A percentile compares a stretch with the other conserved stretches of the same genome.
Conservation (phyloP, 2,113 vertebrate species). For the Cettia cetti region DNA sequence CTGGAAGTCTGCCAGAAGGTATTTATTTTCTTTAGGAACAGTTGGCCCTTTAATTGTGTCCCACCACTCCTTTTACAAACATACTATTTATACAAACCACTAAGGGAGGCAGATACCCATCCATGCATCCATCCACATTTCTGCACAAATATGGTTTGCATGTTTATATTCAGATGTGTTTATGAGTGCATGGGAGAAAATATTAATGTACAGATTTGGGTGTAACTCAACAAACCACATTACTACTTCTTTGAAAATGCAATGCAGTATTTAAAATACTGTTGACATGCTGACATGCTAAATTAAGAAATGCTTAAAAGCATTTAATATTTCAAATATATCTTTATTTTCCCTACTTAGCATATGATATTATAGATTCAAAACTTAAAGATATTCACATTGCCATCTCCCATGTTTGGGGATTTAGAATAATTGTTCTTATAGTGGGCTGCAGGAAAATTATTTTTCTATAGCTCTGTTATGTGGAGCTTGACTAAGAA, state of each 20-base stretch:
- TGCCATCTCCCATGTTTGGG: neutral
- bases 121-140: neutral
- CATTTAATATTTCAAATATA: constrained; percentile 11
- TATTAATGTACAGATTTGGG: neutral
- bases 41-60: neutral
- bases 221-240: constrained; percentile 19
- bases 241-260: constrained; percentile 16
- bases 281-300: constrained; percentile 3
- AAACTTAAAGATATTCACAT: neutral
- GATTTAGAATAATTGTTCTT: neutral
- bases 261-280: constrained; percentile 1
- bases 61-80: neutral
- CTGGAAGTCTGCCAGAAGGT: neutral
- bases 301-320: constrained; percentile 12
- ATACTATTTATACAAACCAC: neutral
- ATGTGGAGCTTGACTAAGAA: neutral
- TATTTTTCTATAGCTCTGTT: neutral
- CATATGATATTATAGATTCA: constrained; percentile 12
- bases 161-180: constrained; percentile 4
- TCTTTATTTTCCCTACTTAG: neutral
- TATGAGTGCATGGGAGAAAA: neutral
- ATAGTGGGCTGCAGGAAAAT: neutral
- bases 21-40: neutral
- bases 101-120: neutral
- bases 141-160: neutral